A percentile compares a stretch with the other conserved stretches of the same genome.
Conservation (phyloP, 2,888 invertebrate species). For the Piscicola geometra region DNA sequence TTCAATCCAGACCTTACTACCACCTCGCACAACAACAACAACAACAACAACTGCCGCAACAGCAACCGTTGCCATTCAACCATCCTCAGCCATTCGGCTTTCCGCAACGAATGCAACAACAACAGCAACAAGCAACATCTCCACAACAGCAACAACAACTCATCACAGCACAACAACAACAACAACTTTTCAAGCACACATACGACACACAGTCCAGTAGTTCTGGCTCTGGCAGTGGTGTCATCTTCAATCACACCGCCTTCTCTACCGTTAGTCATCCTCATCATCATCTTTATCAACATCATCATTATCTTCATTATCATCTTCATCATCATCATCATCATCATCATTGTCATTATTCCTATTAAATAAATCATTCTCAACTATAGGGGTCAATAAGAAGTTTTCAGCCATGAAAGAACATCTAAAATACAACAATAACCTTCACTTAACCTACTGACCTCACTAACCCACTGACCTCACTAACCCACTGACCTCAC, state of each 20-base stretch:
- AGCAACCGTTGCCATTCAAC: slow-evolving; percentile 12
- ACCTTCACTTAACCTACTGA: too few relatives aligned
- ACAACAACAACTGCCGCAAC: slow-evolving; percentile 22
- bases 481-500: too few relatives aligned
- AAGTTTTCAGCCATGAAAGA: too few relatives aligned
- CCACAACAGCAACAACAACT: neutral
- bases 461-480: too few relatives aligned
- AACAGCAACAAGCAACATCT: slow-evolving; percentile 27
- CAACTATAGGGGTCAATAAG: too few relatives aligned
- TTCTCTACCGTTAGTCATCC: slow-evolving; percentile 19
- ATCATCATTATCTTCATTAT: too few relatives aligned
- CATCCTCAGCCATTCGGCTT: slow-evolving; percentile 13
- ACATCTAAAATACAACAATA: too few relatives aligned
- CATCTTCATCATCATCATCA: too few relatives aligned
- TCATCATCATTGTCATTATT: too few relatives aligned
- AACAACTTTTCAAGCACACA: slow-evolving; percentile 22
- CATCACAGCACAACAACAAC: slow-evolving; percentile 15
- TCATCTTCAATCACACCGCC: slow-evolving; percentile 23
- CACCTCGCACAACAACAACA: slow-evolving; percentile 3
- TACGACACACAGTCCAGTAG: slow-evolving; percentile 35
- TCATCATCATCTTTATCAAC: neutral
- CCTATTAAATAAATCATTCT: too few relatives aligned
- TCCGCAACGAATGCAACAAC: slow-evolving; percentile 26
- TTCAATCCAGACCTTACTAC: neutral
- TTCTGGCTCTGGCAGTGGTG: slow-evolving; percentile 37